Conservation (phyloP, 2,113 vertebrate species). For the Eclectus roratus region DNA sequence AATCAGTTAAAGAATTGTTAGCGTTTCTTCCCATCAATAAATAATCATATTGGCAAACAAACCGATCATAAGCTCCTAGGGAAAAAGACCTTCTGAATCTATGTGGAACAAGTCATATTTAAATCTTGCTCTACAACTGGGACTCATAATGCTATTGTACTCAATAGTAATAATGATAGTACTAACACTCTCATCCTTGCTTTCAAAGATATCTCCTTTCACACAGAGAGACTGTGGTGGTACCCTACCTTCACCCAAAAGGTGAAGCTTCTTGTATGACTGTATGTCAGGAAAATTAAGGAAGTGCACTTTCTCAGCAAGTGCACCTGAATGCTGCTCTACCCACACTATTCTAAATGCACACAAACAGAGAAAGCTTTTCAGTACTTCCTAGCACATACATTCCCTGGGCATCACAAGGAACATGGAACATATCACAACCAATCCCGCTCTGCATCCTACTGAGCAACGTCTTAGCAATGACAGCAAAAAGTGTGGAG, state of each 20-base stretch:
- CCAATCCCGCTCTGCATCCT: neutral
- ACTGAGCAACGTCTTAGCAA: accelerated
- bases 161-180: neutral
- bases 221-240: neutral
- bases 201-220: neutral
- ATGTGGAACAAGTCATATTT: neutral
- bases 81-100: neutral
- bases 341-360: neutral
- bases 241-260: neutral
- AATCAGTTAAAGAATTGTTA: neutral
- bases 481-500: neutral
- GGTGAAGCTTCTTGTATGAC: neutral
- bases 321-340: neutral
- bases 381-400: neutral
- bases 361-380: neutral
- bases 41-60: neutral
- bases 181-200: neutral
- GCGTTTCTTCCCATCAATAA: neutral
- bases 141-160: neutral
- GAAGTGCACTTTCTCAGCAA: neutral
- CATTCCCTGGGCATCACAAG: accelerated
- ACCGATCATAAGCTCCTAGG: neutral
- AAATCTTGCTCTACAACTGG: neutral
- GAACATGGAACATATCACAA: accelerated
- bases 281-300: neutral